Conservation (phyloP, 2,888 invertebrate species). For the Branchinecta sandiegonensis region DNA sequence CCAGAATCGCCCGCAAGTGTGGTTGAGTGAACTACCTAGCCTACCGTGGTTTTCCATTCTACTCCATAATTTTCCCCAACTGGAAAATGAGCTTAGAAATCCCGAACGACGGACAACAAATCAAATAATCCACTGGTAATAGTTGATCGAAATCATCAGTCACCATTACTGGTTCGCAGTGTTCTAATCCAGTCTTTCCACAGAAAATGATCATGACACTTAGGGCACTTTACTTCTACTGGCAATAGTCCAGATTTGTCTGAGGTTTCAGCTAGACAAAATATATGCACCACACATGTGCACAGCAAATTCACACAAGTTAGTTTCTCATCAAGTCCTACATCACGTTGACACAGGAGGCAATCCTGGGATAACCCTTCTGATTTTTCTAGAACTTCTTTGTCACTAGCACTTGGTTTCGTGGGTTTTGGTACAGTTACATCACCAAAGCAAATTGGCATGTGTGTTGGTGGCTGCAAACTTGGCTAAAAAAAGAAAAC, state of each 20-base stretch:
- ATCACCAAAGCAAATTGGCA: slow-evolving; percentile 3
- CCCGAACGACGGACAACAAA: no score
- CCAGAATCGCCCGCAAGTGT: no score
- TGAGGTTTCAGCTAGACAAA: slow-evolving; percentile 2
- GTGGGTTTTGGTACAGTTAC: neutral
- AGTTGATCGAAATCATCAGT: no score
- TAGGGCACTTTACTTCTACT: neutral
- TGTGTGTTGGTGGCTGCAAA: neutral
- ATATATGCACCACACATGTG: neutral
- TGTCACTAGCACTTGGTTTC: neutral
- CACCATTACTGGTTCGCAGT: neutral
- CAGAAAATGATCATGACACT: neutral
- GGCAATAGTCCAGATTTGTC: slow-evolving; percentile 1
- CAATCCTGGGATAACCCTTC: neutral
- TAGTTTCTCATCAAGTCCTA: neutral
- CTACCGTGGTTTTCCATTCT: no score
- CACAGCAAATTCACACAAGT: neutral
- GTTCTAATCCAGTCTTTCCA: neutral
- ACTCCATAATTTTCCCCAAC: no score
- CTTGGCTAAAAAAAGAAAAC: neutral
- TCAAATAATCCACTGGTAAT: no score
- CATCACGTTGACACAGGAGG: neutral
- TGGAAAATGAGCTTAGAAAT: no score
- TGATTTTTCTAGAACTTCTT: neutral
- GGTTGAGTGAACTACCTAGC: no score